Base-by-base conservation (phyloP, 2,888 invertebrate genomes). In the Ecliptopera silaceata region DNA sequence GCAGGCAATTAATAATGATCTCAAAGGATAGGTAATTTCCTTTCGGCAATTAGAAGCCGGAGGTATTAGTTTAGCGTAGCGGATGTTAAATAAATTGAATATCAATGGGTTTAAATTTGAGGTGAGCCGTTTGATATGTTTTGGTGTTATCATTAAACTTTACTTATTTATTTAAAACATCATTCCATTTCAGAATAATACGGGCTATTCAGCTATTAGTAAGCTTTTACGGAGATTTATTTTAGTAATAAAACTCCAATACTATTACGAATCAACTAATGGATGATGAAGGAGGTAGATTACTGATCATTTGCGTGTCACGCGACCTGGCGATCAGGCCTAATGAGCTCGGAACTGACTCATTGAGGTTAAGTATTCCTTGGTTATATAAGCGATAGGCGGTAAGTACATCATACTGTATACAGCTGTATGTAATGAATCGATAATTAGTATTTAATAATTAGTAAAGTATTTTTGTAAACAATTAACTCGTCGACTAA, bases 301-400 rank as follows among this genome's bases (percentile, higher is more conserved):
- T 47, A 52, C 29, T 52, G 44, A 59, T 60, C 60, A 56, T 60
- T 60, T 54, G 48, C 29, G 31, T 48, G 32, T 54, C 61, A 61
- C 57, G 61, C 61, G 42, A 57, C 41, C 42, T 11, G 12, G 48
- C 41, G 36, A 61, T 61, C 51, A 61, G 26, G 6, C 20, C 20
- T 45, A 52, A 44, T 47, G 60, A 53, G 46, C 26, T 43, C 31
- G 29, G 8, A 46, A 51, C 43, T 44, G 53, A 39, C 41, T 44
- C 50, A 44, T 38, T 47, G 34, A 18, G 42, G 42, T 49, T 49
- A 38, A 36, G 26, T 38, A 46, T 29, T 15, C 11, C 26, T 6
- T 41, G n/a, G 39, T 20, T 34, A 6, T 8, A 8, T 3, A 13
- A 6, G 5, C 13, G 5, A 8, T 34, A 15, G 2, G 15, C 8